Percentiles rank a stretch among this genome's conserved stretches.
phyloP scores from a whole-genome alignment of 2,113 vertebrate species.

The Puntigrus tetrazona region DNA sequence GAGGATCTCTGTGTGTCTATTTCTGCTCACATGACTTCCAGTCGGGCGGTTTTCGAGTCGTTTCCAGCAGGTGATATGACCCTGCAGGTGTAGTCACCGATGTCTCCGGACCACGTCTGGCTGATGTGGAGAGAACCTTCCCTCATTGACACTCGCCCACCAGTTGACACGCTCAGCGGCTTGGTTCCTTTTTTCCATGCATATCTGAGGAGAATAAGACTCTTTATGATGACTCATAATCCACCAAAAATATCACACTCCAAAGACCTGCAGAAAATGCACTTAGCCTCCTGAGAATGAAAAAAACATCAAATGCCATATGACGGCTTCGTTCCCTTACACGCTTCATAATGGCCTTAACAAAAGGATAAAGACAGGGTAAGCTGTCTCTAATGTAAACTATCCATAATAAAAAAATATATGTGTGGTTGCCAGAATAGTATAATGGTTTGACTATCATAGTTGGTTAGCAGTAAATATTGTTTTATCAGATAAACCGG shows the following conservation, averaged over 20 bases:
- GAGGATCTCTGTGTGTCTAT: constrained; percentile 4
- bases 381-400: neutral
- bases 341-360: neutral
- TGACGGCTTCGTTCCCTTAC: neutral
- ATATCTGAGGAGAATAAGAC: constrained; percentile 72
- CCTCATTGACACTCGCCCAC: constrained; percentile 82
- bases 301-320: neutral
- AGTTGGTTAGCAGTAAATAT: neutral
- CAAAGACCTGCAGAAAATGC: constrained; percentile 27
- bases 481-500: neutral
- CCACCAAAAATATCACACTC: constrained; percentile 29
- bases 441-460: neutral
- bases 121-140: constrained; percentile 88
- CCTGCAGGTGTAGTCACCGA: constrained; percentile 91
- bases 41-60: constrained; percentile 82
- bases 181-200: constrained; percentile 84
- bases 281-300: constrained; percentile 32
- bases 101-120: constrained; percentile 97
- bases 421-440: neutral
- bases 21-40: constrained; percentile 94
- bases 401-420: neutral
- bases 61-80: constrained; percentile 87
- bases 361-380: neutral
- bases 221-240: constrained; percentile 26
- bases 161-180: constrained; percentile 75